phyloP scores from a whole-genome alignment of 2,797 vertebrate genomes.

The Labroides dimidiatus region DNA sequence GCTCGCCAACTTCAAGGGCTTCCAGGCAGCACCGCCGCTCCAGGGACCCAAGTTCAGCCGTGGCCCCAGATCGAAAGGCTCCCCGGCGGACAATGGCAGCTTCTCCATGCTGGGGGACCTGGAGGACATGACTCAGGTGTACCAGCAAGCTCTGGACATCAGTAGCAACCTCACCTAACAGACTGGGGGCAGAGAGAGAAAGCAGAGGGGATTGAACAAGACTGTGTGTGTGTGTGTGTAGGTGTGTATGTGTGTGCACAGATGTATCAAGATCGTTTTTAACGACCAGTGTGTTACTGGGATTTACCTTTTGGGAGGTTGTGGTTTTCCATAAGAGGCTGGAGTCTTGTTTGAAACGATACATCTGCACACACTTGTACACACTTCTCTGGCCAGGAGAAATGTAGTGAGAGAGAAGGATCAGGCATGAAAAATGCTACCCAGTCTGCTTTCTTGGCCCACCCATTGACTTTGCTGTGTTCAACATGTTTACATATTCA shows the following conservation, averaged over 20 bases:
- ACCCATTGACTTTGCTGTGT: slow-evolving; percentile 79
- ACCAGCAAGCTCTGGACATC: slow-evolving; percentile 99
- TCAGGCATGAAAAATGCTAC: slow-evolving; percentile 69
- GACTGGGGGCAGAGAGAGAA: slow-evolving; percentile 49
- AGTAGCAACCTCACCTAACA: slow-evolving; percentile 95
- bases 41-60: slow-evolving; percentile 92
- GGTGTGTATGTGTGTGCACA: slow-evolving; percentile 26
- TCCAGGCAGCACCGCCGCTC: slow-evolving; percentile 88
- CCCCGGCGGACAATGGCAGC: slow-evolving; percentile 95
- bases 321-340: slow-evolving; percentile 58
- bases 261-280: slow-evolving; percentile 67
- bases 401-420: slow-evolving; percentile 52
- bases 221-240: slow-evolving; percentile 26
- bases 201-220: slow-evolving; percentile 43
- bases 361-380: slow-evolving; percentile 49
- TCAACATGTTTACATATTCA: slow-evolving; percentile 88
- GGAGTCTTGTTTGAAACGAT: slow-evolving; percentile 66
- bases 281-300: slow-evolving; percentile 87
- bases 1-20: slow-evolving; percentile 94
- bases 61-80: slow-evolving; percentile 84
- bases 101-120: slow-evolving; percentile 98
- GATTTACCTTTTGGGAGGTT: slow-evolving; percentile 74
- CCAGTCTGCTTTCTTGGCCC: slow-evolving; percentile 68
- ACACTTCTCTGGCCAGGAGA: slow-evolving; percentile 66
- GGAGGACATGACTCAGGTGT: slow-evolving; percentile 99